Base-by-base conservation (phyloP, 2,888 invertebrate species). In the Hermaeophaga mercurialis region DNA sequence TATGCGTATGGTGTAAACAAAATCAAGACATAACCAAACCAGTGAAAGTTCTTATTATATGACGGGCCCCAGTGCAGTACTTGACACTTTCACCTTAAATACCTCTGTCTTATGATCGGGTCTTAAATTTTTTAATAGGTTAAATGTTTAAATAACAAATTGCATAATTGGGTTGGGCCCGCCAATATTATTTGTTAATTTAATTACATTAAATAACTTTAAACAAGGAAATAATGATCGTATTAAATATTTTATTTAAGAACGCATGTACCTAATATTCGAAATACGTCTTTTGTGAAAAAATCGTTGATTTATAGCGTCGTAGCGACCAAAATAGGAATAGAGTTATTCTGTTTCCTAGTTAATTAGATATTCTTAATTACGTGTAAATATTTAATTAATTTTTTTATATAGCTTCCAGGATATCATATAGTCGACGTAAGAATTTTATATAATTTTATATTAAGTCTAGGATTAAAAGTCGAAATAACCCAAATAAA, bases 1-100 rank as follows among this genome's bases (percentile, higher is more conserved):
- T 5, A 22, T 22, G 6, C 22, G 22, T 5, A 6, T 5, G 4
- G 22, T 22, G 6, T 5, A 3, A 6, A 22, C 3, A 22, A 22
- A 5, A 22, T 22, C 22, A 22, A 12, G 26, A 41, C 47, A 41
- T 48, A 53, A 53, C 38, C 18, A 47, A 58, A 54, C 24, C 33
- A 52, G 60, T 60, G 60, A 60, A 57, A 60, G 60, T 57, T 31
- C 47, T 33, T 28, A 54, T 24, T 22, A 54, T 54, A 47, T 47
- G 19, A 50, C 41, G 44, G 41, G 44, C 46, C 28, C 46, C 46
- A 45, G 49, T 50, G 53, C 43, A 50, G 43, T 60, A 55, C 54
- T 56, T 60, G 56, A 60, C 60, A 60, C 60, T 60, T 60, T 60
- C 60, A 57, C 60, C 54, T 46, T 48, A 58, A 50, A 58, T 49